Evolutionary conservation across 2,113 vertebrate species (phyloP).

Genomic region (Mus pahari): DNA sequence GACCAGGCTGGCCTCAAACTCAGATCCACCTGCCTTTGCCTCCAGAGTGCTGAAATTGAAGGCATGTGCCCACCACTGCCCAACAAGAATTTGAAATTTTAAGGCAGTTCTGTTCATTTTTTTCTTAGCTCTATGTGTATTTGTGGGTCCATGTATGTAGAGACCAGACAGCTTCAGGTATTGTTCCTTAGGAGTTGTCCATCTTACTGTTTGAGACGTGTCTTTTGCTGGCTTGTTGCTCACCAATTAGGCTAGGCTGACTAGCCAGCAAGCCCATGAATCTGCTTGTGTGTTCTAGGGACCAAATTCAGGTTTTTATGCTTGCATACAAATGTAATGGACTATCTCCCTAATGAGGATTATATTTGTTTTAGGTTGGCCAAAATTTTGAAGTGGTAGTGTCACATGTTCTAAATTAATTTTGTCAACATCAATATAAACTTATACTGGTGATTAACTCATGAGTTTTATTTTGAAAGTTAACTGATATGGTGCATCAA

Average conservation of each 20-base stretch:
- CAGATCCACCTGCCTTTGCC: neutral
- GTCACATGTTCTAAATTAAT: slow-evolving; percentile 1
- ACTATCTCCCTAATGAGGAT: neutral
- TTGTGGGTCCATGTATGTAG: neutral
- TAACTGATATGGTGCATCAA: neutral
- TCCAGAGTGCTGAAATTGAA: neutral
- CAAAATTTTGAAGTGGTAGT: slow-evolving; percentile 23
- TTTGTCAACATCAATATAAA: neutral
- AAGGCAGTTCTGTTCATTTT: slow-evolving; percentile 5
- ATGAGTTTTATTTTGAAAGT: slow-evolving; percentile 37
- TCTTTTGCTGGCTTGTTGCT: neutral
- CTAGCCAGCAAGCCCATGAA: neutral
- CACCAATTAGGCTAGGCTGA: neutral
- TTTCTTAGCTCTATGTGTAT: neutral
- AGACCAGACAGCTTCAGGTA: neutral
- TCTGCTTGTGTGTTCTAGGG: neutral
- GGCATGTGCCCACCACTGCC: neutral
- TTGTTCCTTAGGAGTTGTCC: neutral
- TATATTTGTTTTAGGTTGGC: neutral
- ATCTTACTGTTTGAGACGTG: neutral
- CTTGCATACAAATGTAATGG: neutral
- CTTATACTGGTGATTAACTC: neutral
- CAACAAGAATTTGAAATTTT: slow-evolving; percentile 31
- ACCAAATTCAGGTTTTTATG: neutral
- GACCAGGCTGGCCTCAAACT: neutral